Conservation (phyloP, 2,888 invertebrate species). For the Ophioninae sp. region DNA sequence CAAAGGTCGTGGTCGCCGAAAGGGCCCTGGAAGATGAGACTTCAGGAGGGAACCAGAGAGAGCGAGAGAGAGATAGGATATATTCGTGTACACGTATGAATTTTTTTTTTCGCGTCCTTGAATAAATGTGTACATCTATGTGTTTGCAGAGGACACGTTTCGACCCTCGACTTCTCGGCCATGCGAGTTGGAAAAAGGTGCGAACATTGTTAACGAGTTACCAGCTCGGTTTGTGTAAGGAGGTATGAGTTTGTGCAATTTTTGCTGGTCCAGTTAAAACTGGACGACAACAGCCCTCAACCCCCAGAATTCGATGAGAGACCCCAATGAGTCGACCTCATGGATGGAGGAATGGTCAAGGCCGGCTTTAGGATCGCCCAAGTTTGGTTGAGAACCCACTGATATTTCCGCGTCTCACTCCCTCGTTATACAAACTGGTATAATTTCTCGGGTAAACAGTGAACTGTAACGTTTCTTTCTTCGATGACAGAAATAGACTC, state of each 20-base stretch:
- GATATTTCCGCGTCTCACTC: background rate
- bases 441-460: slow-evolving; percentile 67
- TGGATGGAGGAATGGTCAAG: background rate
- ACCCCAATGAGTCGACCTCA: background rate
- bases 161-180: slow-evolving; percentile 44
- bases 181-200: slow-evolving; percentile 71
- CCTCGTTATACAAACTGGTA: slow-evolving; percentile 70
- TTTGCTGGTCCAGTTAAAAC: slow-evolving; percentile 67
- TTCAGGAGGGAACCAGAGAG: slow-evolving; percentile 53
- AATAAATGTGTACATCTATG: slow-evolving; percentile 58
- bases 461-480: slow-evolving; percentile 1
- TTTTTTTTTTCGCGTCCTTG: background rate
- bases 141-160: slow-evolving; percentile 60
- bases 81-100: slow-evolving; percentile 34
- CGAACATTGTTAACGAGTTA: slow-evolving; percentile 80
- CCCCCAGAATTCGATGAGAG: slow-evolving; percentile 1
- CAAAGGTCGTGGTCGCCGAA: slow-evolving; percentile 80
- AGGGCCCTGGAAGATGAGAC: slow-evolving; percentile 70
- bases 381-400: slow-evolving; percentile 1
- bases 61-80: slow-evolving; percentile 39
- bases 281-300: slow-evolving; percentile 24
- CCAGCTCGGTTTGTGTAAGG: slow-evolving; percentile 73
- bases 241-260: slow-evolving; percentile 1
- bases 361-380: background rate
- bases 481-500: background rate